phyloP scores from a whole-genome alignment of 1,140 invertebrate genomes.

The Drosophila miranda region DNA sequence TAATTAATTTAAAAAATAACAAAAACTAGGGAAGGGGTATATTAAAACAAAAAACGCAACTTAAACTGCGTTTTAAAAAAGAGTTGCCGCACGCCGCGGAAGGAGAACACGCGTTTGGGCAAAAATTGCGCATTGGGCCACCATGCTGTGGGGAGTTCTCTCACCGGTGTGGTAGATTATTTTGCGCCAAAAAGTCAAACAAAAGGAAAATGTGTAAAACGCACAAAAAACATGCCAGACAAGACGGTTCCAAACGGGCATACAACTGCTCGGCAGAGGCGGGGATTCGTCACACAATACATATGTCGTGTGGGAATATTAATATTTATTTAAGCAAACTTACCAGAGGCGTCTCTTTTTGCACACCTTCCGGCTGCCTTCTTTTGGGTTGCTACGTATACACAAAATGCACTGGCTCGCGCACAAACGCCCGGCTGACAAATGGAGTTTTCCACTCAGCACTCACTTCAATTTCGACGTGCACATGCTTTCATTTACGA shows the following conservation, averaged over 20 bases:
- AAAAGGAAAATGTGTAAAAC: slow-evolving; percentile 25
- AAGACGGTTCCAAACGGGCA: slow-evolving; percentile 3
- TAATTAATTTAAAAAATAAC: too few relatives aligned
- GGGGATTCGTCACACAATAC: too few relatives aligned
- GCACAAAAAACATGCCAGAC: slow-evolving; percentile 8
- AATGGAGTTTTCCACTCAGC: too few relatives aligned
- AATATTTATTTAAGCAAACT: slow-evolving; percentile 12
- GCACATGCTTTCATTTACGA: neutral
- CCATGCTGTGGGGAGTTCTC: slow-evolving; percentile 6
- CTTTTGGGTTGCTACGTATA: neutral
- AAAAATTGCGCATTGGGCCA: neutral
- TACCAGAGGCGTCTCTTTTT: slow-evolving; percentile 33
- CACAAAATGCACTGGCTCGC: neutral
- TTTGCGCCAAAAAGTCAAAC: slow-evolving; percentile 73
- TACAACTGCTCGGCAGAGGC: too few relatives aligned
- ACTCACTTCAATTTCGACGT: too few relatives aligned
- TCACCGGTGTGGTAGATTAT: slow-evolving; percentile 35
- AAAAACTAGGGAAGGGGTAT: too few relatives aligned
- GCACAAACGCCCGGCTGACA: neutral
- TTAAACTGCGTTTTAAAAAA: neutral
- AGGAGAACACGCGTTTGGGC: neutral
- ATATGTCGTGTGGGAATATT: too few relatives aligned
- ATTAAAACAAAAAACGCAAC: neutral
- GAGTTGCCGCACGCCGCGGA: neutral
- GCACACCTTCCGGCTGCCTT: slow-evolving; percentile 30